Percentiles rank a stretch among this genome's conserved stretches.
phyloP scores from a whole-genome alignment of 64 coral and sea anemone genomes.

The Dendrophyllia cribrosa region DNA sequence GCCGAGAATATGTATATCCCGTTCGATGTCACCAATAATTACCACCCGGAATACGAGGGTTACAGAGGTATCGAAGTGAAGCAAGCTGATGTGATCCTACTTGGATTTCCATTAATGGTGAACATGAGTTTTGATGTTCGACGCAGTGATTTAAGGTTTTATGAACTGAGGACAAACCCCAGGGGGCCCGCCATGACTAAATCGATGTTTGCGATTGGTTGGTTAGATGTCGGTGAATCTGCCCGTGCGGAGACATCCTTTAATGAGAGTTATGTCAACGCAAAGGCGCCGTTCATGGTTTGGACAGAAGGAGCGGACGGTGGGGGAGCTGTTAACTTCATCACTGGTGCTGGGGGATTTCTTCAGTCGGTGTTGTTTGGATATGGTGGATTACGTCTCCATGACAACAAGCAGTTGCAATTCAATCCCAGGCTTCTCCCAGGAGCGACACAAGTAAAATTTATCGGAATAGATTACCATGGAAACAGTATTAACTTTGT shows the following conservation, averaged over 20 bases:
- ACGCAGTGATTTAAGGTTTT: conserved; percentile 76
- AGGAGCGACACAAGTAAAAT: conserved; percentile 35
- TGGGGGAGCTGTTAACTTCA: conserved; percentile 91
- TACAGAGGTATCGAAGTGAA: conserved; percentile 77
- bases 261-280: conserved; percentile 78
- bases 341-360: conserved; percentile 94
- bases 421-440: conserved; percentile 78
- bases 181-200: conserved; percentile 97
- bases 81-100: conserved; percentile 94
- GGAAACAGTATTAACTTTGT: conserved; percentile 79
- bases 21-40: conserved; percentile 73
- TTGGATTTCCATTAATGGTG: conserved; percentile 90
- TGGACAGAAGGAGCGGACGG: conserved; percentile 80
- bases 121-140: conserved; percentile 80
- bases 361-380: conserved; percentile 92
- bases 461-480: conserved; percentile 86
- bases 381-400: conserved; percentile 86
- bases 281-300: conserved; percentile 91
- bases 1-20: conserved; percentile 87
- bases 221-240: conserved; percentile 82
- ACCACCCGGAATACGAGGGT: conserved; percentile 96
- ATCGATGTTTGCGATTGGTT: conserved; percentile 95
- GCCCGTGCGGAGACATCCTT: conserved; percentile 68
- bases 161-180: conserved; percentile 84
- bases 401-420: conserved; percentile 61